These are phyloP conservation scores for Lichenostomus cassidix DNA, from an alignment of 2,113 vertebrate genomes.

Conservation along the genomic window DNA sequence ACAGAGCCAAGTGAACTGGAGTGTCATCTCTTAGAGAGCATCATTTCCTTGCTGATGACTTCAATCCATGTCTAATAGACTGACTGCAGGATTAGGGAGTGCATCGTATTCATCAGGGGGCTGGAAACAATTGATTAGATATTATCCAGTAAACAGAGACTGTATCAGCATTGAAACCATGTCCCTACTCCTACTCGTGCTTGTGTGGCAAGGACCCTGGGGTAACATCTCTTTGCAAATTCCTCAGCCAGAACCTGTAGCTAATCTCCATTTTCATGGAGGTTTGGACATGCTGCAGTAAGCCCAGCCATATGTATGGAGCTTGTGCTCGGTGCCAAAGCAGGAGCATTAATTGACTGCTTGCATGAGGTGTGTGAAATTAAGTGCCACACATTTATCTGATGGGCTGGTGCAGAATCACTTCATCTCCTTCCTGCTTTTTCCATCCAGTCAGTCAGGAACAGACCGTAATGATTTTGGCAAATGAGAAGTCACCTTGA, in stretches of 20 bases:
- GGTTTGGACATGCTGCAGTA: neutral
- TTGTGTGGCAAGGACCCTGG: neutral
- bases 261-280: constrained; percentile 23
- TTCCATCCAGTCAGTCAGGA: neutral
- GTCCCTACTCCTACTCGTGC: neutral
- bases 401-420: neutral
- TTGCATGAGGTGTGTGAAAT: constrained; percentile 41
- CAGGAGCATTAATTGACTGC: constrained; percentile 26
- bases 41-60: neutral
- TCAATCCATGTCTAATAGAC: constrained; percentile 3
- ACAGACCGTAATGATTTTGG: neutral
- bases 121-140: constrained; percentile 59
- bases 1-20: neutral
- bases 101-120: neutral
- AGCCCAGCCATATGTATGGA: neutral
- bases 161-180: neutral
- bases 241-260: neutral
- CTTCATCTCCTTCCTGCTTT: neutral
- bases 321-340: neutral
- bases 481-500: constrained; percentile 58
- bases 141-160: constrained; percentile 27
- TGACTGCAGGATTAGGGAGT: constrained; percentile 1
- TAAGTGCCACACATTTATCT: neutral
- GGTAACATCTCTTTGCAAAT: neutral
- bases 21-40: neutral